Percentiles rank a stretch among this genome's conserved stretches.
Evolutionary conservation across 2,888 invertebrate species (phyloP).

Genomic region (Rhagophthalmus giganteus): DNA sequence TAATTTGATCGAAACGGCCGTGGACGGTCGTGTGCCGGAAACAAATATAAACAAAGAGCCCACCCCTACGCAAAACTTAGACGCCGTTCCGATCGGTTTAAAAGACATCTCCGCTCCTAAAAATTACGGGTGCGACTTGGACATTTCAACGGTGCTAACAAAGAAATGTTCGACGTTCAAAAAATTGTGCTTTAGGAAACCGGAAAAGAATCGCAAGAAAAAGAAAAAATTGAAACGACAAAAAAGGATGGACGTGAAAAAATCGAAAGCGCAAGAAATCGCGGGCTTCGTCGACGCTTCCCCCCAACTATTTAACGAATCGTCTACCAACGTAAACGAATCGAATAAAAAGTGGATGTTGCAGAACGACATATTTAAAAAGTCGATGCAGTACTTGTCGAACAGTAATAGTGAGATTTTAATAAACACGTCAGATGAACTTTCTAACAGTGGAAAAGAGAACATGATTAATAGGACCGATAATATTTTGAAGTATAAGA

Average conservation of each 20-base stretch:
- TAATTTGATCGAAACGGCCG: no score
- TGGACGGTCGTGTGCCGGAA: no score
- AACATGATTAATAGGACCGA: background rate
- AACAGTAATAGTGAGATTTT: no score
- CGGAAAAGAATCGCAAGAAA: background rate
- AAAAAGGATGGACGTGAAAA: background rate
- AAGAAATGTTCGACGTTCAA: background rate
- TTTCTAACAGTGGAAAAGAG: slow-evolving; percentile 8
- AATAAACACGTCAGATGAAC: background rate
- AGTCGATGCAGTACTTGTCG: no score
- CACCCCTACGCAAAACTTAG: no score
- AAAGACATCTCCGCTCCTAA: no score
- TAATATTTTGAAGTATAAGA: background rate
- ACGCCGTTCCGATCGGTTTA: no score
- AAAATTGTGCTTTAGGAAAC: background rate
- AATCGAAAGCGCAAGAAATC: background rate
- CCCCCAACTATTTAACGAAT: background rate
- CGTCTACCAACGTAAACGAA: background rate
- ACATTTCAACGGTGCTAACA: background rate
- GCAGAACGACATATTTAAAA: background rate
- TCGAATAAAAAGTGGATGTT: background rate
- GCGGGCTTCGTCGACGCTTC: background rate
- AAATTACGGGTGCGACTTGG: no score
- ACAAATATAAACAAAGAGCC: no score
- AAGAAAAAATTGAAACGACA: background rate